Evolutionary conservation across 2,888 invertebrate genomes (phyloP).

Genomic region (Andrena camellia): DNA sequence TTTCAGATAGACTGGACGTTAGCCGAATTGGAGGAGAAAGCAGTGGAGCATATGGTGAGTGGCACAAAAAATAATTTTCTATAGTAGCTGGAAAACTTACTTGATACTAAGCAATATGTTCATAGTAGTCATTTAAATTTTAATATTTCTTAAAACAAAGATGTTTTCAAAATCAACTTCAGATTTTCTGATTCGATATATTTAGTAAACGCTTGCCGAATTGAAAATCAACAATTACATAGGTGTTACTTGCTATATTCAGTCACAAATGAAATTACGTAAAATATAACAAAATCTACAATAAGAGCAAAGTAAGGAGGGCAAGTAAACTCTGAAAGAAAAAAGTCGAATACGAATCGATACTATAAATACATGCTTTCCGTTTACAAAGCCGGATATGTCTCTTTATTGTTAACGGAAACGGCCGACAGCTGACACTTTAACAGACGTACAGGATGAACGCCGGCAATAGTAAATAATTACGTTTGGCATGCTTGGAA

Average conservation of each 20-base stretch:
- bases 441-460: constrained; percentile 38
- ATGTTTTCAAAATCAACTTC: neutral
- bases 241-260: neutral
- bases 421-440: constrained; percentile 49
- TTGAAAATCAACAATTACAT: neutral
- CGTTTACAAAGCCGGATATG: constrained; percentile 44
- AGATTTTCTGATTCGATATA: neutral
- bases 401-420: constrained; percentile 59
- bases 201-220: neutral
- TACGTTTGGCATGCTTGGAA: constrained; percentile 38
- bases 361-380: constrained; percentile 38
- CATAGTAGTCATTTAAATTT: neutral
- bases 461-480: constrained; percentile 54
- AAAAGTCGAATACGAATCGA: constrained; percentile 29
- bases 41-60: constrained; percentile 94
- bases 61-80: neutral
- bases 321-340: neutral
- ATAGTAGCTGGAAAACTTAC: neutral
- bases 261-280: neutral
- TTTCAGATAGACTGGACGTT: constrained; percentile 90
- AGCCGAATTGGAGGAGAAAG: constrained; percentile 91
- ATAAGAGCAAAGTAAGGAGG: neutral
- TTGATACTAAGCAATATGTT: neutral
- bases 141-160: neutral
- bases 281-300: neutral